Percentiles rank a stretch among this genome's conserved stretches.
Evolutionary conservation across 1,140 invertebrate species (phyloP).

Genomic region (Stegodyphus mimosarum): DNA sequence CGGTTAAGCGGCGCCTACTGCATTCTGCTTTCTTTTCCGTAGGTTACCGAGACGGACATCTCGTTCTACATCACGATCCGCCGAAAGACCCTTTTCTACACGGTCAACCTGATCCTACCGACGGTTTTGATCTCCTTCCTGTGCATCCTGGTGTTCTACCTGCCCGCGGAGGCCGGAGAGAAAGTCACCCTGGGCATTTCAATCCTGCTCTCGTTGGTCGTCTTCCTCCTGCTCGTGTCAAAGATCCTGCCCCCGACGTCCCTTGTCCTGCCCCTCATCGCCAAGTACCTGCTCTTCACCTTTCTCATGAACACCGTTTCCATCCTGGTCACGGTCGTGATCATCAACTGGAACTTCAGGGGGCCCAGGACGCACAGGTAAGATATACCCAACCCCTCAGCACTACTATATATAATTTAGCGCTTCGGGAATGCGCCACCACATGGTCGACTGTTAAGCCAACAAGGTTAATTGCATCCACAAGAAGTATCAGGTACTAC

Average conservation of each 20-base stretch:
- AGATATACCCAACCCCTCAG: no score
- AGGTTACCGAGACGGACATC: slow-evolving; percentile 78
- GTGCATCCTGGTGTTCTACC: slow-evolving; percentile 96
- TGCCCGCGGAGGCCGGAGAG: slow-evolving; percentile 98
- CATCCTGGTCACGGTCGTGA: slow-evolving; percentile 96
- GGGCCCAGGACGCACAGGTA: slow-evolving; percentile 95
- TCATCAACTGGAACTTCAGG: slow-evolving; percentile 98
- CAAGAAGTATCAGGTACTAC: no score
- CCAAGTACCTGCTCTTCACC: slow-evolving; percentile 98
- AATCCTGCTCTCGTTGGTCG: slow-evolving; percentile 96
- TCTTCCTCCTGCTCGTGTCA: slow-evolving; percentile 98
- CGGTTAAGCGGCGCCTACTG: no score
- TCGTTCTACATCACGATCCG: slow-evolving; percentile 97
- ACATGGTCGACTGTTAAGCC: no score
- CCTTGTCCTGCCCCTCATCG: slow-evolving; percentile 92
- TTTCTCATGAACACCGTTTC: slow-evolving; percentile 97
- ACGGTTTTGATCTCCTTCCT: slow-evolving; percentile 96
- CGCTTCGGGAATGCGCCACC: no score
- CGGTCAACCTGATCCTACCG: slow-evolving; percentile 95
- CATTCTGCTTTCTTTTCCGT: background rate
- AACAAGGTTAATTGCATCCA: no score
- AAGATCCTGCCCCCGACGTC: slow-evolving; percentile 99
- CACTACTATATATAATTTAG: no score
- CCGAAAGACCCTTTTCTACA: slow-evolving; percentile 96
- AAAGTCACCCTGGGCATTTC: slow-evolving; percentile 81